Conservation (phyloP, 2,888 invertebrate species). For the Scaptomyza reducta region DNA sequence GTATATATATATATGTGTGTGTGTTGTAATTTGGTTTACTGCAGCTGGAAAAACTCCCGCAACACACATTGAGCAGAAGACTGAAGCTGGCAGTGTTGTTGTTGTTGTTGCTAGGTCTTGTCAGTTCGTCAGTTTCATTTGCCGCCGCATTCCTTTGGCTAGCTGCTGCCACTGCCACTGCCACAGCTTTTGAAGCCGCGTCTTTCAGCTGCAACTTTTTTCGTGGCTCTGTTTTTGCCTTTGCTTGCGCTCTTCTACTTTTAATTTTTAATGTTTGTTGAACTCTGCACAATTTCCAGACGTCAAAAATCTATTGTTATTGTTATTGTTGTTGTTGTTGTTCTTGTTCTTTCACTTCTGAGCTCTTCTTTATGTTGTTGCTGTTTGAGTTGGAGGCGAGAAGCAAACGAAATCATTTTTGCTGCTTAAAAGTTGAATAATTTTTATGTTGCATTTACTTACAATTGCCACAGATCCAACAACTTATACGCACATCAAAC, state of each 20-base stretch:
- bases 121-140: conserved; percentile 49
- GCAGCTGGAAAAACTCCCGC: conserved; percentile 68
- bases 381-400: conserved; percentile 7
- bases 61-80: conserved; percentile 44
- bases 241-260: too few relatives aligned
- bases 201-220: conserved; percentile 39
- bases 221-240: too few relatives aligned
- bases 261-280: conserved; percentile 68
- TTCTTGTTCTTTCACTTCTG: neutral
- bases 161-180: conserved; percentile 16
- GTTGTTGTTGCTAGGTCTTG: conserved; percentile 15
- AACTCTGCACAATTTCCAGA: conserved; percentile 68
- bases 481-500: conserved; percentile 45
- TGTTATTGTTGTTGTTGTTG: conserved; percentile 29
- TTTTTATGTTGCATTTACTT: conserved; percentile 27
- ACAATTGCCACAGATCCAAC: conserved; percentile 36
- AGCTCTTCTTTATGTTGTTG: neutral
- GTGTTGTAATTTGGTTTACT: conserved; percentile 61
- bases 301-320: conserved; percentile 56
- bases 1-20: conserved; percentile 27
- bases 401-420: neutral
- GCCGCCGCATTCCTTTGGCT: conserved; percentile 60
- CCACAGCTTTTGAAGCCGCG: conserved; percentile 50
- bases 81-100: conserved; percentile 8
- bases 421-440: conserved; percentile 19